Base-by-base conservation (phyloP, 2,113 vertebrate genomes). In the Prinia subflava region DNA sequence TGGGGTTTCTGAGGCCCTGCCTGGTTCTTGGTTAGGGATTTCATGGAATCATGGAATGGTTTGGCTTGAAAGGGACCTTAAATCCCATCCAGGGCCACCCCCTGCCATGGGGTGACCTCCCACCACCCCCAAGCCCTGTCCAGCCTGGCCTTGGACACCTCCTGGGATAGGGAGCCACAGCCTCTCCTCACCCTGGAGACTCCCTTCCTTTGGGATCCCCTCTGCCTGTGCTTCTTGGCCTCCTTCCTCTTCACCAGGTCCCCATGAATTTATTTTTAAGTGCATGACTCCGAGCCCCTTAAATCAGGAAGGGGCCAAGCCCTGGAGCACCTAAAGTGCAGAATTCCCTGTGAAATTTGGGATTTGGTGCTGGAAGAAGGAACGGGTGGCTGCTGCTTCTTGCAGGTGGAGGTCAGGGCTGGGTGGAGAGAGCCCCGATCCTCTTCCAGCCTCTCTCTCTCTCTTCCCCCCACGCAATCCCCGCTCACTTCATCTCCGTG, bases 381-480 rank as follows among this genome's bases (percentile, higher is more conserved):
- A 77, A 8, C 1, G 18, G 6, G 55, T 13, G 33, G 7, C 9
- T 15, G 17, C 56, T 77, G 15, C 59, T 71, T 22, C 6, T 6
- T 16, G 20, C 28, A 3, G 7, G 4, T 7, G 33, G 33, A 52
- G 60, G 30, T 37, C 62, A 21, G 35, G 65, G 28, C 27, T n/a
- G 35, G 67, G 7, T 44, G 56, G 13, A 23, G 21, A 49, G 50
- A 65, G 7, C 6, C 20, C 37, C 30, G 25, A 21, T 24, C 24
- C 6, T 9, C 31, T 83, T 3, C 7, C 20, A 14, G 8, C 77
- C 3, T 0, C 46, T 11, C 87, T 0, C 46, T 11, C 87, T 89
- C 87, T 94, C 64, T 86, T 87, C 89, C 87, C 92, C 95, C 96
- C 95, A 85, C 90, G 62, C 96, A 19, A 1, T 47, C 35, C 31